Base-by-base conservation (phyloP, 2,113 vertebrate species). In the Oxyura jamaicensis region DNA sequence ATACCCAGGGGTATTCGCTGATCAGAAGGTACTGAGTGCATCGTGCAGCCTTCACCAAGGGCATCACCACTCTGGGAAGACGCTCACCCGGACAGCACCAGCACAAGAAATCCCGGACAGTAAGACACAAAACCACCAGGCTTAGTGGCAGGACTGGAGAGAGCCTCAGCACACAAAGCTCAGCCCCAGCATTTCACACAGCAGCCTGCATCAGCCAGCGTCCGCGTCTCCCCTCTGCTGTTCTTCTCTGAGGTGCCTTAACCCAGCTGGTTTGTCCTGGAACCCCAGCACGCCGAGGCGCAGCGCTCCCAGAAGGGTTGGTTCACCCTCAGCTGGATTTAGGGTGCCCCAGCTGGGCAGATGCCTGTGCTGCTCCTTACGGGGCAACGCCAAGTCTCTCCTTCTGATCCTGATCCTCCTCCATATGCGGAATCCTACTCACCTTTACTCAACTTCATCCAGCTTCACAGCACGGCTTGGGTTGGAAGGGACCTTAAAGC, bases 1-100 rank as follows among this genome's bases (percentile, higher is more conserved):
- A 36, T 0, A 1, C 6, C 20, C 11, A 0, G 8, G n/a, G 13
- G 23, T 31, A 36, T 41, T 41, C 11, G 26, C 36, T 29, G 8
- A 25, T 17, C 35, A 65, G 62, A 28, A 28, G 39, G 7, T 5
- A 25, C 50, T 50, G 50, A 50, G 23, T 8, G 56, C 5, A 23
- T 60, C 19, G 3, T 16, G 22, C 25, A 10, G 10, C n/a, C 31
- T 33, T 19, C 42, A 19, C 7, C 15, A 11, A 14, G 6, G 53
- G 56, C 36, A 26, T 33, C 25, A 16, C 56, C 26, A 14, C 23
- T 76, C 39, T 13, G 18, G 41, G 28, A 33, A 33, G 50, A 33
- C 4, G 71, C 52, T 15, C 13, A 42, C 31, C 23, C 20, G 22
- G 7, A 20, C 22, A 31, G 22, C 31, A 31, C 36, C 36, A 8